These are phyloP conservation scores for Pogonocichla stellata DNA, from an alignment of 2,113 vertebrate species.

Conservation along the genomic window DNA sequence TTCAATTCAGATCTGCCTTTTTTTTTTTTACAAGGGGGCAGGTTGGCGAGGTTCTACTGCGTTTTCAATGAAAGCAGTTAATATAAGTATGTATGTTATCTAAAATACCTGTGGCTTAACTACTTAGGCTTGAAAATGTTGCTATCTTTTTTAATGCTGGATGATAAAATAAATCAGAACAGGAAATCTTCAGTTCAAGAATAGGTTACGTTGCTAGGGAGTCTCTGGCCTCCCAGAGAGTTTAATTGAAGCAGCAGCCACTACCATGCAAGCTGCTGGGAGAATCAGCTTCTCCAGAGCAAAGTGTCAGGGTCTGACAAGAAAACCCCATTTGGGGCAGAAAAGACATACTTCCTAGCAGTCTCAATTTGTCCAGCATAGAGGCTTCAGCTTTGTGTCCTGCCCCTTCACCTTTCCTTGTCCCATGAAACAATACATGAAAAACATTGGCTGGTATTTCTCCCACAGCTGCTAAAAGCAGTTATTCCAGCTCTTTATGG, in stretches of 20 bases:
- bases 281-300: constrained; percentile 18
- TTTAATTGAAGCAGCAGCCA: constrained; percentile 43
- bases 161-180: constrained; percentile 30
- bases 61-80: constrained; percentile 25
- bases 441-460: constrained; percentile 31
- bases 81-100: constrained; percentile 11
- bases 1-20: not conserved
- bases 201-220: constrained; percentile 41
- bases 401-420: constrained; percentile 47
- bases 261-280: not conserved
- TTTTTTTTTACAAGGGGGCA: not conserved
- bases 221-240: constrained; percentile 37
- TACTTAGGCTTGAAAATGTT: constrained; percentile 17
- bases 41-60: not conserved
- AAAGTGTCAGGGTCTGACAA: constrained; percentile 25
- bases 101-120: constrained; percentile 29
- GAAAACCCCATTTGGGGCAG: constrained; percentile 36
- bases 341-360: constrained; percentile 6
- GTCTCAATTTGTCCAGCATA: constrained; percentile 46
- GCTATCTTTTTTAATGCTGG: constrained; percentile 15
- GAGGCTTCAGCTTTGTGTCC: not conserved
- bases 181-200: constrained; percentile 46
- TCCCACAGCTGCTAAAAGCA: constrained; percentile 23
- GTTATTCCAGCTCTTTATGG: constrained; percentile 27
- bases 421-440: constrained; percentile 45